A percentile compares a stretch with the other conserved stretches of the same genome.
phyloP scores from a whole-genome alignment of 2,888 invertebrate species.

The Beris morrisii region DNA sequence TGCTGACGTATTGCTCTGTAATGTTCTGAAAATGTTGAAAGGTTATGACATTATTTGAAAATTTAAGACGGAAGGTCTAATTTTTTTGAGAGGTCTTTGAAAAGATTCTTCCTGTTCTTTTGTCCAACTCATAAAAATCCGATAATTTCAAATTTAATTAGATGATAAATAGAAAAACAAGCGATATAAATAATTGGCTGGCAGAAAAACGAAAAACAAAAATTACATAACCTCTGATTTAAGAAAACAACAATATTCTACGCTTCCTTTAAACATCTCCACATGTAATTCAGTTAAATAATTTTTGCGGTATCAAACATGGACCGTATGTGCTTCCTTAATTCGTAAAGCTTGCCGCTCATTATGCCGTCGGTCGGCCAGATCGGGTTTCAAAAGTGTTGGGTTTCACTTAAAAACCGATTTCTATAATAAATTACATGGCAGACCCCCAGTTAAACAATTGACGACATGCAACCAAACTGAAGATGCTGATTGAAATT shows the following conservation, averaged over 20 bases:
- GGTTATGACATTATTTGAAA: constrained; percentile 26
- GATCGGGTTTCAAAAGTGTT: constrained; percentile 38
- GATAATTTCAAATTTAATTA: too few relatives aligned
- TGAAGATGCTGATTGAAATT: constrained; percentile 22
- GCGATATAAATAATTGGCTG: too few relatives aligned
- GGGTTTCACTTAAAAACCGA: constrained; percentile 37
- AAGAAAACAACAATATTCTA: too few relatives aligned
- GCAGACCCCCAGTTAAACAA: constrained; percentile 23
- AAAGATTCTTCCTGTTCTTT: too few relatives aligned
- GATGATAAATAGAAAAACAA: too few relatives aligned
- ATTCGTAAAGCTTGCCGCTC: constrained; percentile 43
- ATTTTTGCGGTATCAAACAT: too few relatives aligned
- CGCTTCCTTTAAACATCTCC: too few relatives aligned
- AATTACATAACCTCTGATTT: too few relatives aligned
- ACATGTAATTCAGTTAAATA: too few relatives aligned
- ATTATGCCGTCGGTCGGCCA: constrained; percentile 37
- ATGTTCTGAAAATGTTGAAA: constrained; percentile 18
- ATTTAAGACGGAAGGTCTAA: background rate
- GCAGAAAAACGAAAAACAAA: too few relatives aligned
- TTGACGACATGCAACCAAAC: background rate
- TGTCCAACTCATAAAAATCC: too few relatives aligned
- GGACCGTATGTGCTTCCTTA: constrained; percentile 41
- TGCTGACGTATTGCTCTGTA: constrained; percentile 6
- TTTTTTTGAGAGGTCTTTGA: too few relatives aligned
- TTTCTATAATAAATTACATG: constrained; percentile 33